Evolutionary conservation across 2,797 vertebrate genomes (phyloP).

Genomic region (Syngnathus acus): DNA sequence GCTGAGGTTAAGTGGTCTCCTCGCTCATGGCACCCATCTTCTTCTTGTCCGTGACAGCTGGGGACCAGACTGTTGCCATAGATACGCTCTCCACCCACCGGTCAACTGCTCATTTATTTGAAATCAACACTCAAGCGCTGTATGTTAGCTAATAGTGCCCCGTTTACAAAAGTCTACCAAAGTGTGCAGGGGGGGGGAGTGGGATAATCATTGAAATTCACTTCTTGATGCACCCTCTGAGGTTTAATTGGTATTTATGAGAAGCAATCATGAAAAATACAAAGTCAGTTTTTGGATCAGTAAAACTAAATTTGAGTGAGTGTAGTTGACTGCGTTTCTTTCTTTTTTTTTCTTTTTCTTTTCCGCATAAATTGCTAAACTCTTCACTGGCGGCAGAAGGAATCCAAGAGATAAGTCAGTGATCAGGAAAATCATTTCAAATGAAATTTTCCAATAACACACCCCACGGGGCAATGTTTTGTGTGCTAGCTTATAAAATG

Average conservation of each 20-base stretch:
- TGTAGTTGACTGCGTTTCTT: slow-evolving; percentile 67
- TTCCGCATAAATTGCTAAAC: slow-evolving; percentile 69
- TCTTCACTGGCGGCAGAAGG: slow-evolving; percentile 67
- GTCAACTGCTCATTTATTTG: slow-evolving; percentile 66
- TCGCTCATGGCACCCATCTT: slow-evolving; percentile 71
- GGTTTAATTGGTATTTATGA: slow-evolving; percentile 73
- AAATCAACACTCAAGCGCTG: slow-evolving; percentile 37
- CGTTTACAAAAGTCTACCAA: slow-evolving; percentile 1
- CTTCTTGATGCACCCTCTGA: slow-evolving; percentile 58
- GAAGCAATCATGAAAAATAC: slow-evolving; percentile 66
- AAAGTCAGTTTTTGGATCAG: slow-evolving; percentile 71
- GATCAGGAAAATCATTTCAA: slow-evolving; percentile 80
- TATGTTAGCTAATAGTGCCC: slow-evolving; percentile 6
- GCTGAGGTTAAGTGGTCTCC: slow-evolving; percentile 77
- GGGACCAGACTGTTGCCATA: slow-evolving; percentile 72
- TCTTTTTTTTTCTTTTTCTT: slow-evolving; percentile 25
- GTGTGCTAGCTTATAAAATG: slow-evolving; percentile 38
- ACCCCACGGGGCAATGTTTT: slow-evolving; percentile 57
- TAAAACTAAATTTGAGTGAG: slow-evolving; percentile 69
- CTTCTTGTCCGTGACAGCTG: slow-evolving; percentile 70
- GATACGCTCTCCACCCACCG: slow-evolving; percentile 61
- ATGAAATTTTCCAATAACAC: slow-evolving; percentile 75
- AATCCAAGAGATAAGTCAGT: slow-evolving; percentile 76
- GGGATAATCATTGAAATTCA: slow-evolving; percentile 36
- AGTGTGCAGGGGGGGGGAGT: slow-evolving; percentile 17